Base-by-base conservation (phyloP, 1,140 invertebrate species). In the Tachypleus tridentatus region DNA sequence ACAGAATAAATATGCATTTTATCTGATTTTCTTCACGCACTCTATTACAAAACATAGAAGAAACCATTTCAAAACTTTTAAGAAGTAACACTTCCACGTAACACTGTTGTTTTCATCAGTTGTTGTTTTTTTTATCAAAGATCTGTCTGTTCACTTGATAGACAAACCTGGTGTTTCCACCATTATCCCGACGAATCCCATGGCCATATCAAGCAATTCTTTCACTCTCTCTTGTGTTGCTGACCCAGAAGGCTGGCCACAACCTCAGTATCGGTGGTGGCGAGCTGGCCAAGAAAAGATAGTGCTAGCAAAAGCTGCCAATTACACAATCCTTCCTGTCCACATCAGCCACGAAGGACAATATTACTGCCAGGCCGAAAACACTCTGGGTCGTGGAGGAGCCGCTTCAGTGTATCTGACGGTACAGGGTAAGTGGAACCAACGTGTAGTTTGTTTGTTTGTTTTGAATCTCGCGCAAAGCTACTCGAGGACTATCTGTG, bases 291-390 rank as follows among this genome's bases (percentile, higher is more conserved):
- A 85, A 8, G 72, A 75, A 5, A 61, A 77, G 81, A 5, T 54
- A 82, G 5, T 83, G 86, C 5, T 77, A 88, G 1, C 85, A 84
- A 3, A 83, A 84, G n/a, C 89, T 0, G 82, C 85, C 0, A 87
- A 87, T 68, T 93, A 92, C 73, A 89, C 88, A 51, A 93, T 96
- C 70, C 82, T 86, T 1, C 86, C 86, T 48, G 89, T 89, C 0
- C 86, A 90, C 71, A 77, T 91, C 29, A 85, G 84, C 8, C 89
- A 87, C 72, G 92, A 94, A 76, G 93, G 91, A 3, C 85, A 84
- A 29, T 95, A 95, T 74, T 86, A 87, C 72, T 96, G 93, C 73
- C 87, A 92, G 73, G 90, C 91, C 0, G 85, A 84, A 11, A 96
- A 95, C 72, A 88, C 91, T 74, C 80, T 94, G 64, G 93, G 93